A percentile compares a stretch with the other conserved stretches of the same genome.
These are phyloP conservation scores for Prosapia bicincta DNA, from an alignment of 2,888 invertebrate species.

Conservation along the genomic window DNA sequence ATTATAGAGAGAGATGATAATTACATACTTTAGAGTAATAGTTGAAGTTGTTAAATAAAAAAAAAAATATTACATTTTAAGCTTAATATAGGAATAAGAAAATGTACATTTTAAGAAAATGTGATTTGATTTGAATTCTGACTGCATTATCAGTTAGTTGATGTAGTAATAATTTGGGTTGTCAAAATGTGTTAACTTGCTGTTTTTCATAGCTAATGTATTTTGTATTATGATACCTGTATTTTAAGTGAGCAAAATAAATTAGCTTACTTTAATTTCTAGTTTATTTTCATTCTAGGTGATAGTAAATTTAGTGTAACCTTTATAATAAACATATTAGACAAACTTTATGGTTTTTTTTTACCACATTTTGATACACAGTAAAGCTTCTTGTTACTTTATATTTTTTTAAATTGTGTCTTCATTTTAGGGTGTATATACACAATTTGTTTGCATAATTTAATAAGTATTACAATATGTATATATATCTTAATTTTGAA, in stretches of 20 bases:
- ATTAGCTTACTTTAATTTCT: neutral
- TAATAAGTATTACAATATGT: too few relatives aligned
- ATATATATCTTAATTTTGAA: too few relatives aligned
- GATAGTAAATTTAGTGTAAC: neutral
- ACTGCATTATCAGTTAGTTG: neutral
- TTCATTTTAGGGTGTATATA: too few relatives aligned
- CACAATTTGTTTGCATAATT: too few relatives aligned
- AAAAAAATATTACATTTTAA: neutral
- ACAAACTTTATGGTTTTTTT: neutral
- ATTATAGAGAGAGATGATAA: neutral
- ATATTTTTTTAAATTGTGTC: too few relatives aligned
- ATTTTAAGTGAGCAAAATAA: neutral
- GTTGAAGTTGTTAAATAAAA: neutral
- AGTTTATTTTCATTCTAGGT: neutral
- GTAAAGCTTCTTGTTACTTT: too few relatives aligned
- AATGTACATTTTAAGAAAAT: neutral
- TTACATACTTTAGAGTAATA: neutral
- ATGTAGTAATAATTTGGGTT: neutral
- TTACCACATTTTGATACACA: too few relatives aligned
- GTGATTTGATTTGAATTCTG: neutral
- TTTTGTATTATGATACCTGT: neutral
- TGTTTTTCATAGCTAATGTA: neutral
- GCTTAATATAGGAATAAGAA: neutral
- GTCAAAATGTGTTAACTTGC: neutral
- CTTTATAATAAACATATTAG: neutral